Evolutionary conservation across 2,797 vertebrate genomes (phyloP).

Genomic region (Rhadinocentrus ornatus): DNA sequence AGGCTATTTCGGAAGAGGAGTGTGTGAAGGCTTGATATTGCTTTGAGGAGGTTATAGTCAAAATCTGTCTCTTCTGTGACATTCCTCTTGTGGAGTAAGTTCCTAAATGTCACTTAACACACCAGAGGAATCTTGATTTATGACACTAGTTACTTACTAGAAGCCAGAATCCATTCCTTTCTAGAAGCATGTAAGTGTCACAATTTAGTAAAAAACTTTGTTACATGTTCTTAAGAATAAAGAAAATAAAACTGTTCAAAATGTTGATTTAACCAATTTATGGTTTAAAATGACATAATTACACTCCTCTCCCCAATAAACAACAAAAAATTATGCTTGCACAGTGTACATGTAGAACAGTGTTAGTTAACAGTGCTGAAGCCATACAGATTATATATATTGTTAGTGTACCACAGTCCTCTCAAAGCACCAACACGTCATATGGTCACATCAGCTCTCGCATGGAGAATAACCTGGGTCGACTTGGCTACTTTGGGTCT

Average conservation of each 20-base stretch:
- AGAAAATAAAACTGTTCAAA: not conserved
- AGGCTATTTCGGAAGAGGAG: conserved; percentile 18
- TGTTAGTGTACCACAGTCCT: conserved; percentile 50
- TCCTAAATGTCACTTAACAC: conserved; percentile 35
- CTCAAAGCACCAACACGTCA: conserved; percentile 59
- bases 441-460: conserved; percentile 45
- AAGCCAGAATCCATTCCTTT: conserved; percentile 12
- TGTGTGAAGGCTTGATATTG: conserved; percentile 5
- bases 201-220: not conserved
- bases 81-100: conserved; percentile 16
- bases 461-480: conserved; percentile 16
- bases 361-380: conserved; percentile 75
- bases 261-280: not conserved
- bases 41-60: conserved; percentile 3
- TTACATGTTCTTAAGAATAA: conserved; percentile 1
- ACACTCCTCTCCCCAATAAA: not conserved
- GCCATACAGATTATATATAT: conserved; percentile 60
- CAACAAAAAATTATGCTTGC: conserved; percentile 15
- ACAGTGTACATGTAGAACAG: conserved; percentile 58
- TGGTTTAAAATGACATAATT: conserved; percentile 7
- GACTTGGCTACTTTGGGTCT: conserved; percentile 13
- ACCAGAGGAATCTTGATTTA: not conserved
- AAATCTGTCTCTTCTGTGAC: not conserved
- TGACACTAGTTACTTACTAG: not conserved
- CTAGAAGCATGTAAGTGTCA: conserved; percentile 30